Evolutionary conservation across 2,797 vertebrate genomes (phyloP).

Genomic region (Peromyscus attwateri): DNA sequence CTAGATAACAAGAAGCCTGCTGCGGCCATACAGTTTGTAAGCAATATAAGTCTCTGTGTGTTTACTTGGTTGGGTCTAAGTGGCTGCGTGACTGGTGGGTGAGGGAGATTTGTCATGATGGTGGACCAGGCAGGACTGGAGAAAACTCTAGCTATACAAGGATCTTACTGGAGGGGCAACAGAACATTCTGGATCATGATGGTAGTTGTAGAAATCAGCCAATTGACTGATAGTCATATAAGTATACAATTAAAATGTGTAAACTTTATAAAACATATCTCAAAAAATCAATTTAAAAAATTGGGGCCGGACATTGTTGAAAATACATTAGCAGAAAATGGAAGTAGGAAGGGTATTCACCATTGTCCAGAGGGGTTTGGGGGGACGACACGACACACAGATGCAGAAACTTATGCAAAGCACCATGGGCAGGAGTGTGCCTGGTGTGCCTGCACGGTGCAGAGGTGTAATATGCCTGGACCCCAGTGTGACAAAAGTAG

Average conservation of each 20-base stretch:
- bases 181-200: not conserved
- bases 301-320: not conserved
- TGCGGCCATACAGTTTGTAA: too few relatives aligned
- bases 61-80: too few relatives aligned
- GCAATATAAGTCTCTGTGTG: too few relatives aligned
- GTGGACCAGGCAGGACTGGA: too few relatives aligned
- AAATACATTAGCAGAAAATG: constrained; percentile 18
- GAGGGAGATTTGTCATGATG: too few relatives aligned
- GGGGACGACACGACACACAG: not conserved
- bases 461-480: not conserved
- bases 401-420: not conserved
- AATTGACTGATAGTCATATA: not conserved
- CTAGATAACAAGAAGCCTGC: too few relatives aligned
- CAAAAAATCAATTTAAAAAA: not conserved
- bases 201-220: not conserved
- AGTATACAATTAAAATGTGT: not conserved
- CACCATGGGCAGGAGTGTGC: not conserved
- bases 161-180: not conserved
- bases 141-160: too few relatives aligned
- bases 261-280: not conserved
- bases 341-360: not conserved
- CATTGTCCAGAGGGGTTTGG: not conserved
- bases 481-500: not conserved
- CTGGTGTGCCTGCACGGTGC: not conserved
- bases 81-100: too few relatives aligned